Evolutionary conservation across 2,113 vertebrate genomes (phyloP).

Genomic region (Conger conger): DNA sequence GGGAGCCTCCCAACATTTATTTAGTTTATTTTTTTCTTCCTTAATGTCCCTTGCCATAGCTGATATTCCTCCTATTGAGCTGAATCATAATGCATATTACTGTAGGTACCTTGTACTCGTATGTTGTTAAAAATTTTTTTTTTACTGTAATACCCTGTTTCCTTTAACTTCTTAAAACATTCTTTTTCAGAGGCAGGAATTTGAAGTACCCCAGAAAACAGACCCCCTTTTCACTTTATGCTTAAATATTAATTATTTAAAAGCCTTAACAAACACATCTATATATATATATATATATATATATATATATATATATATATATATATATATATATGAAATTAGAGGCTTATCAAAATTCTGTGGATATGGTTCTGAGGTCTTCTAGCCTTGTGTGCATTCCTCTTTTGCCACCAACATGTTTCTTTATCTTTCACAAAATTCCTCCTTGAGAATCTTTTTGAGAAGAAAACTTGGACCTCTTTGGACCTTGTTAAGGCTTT

Average conservation of each 20-base stretch:
- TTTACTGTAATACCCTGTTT: too few species aligned
- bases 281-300: neutral
- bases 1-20: too few species aligned
- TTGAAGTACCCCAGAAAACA: too few species aligned
- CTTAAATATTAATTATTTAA: too few species aligned
- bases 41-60: too few species aligned
- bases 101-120: neutral
- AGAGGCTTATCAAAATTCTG: neutral
- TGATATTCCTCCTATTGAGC: too few species aligned
- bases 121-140: too few species aligned
- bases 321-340: neutral
- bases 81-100: neutral
- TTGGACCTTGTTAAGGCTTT: constrained; percentile 87
- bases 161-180: constrained; percentile 1
- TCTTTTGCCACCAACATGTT: constrained; percentile 26
- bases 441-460: constrained; percentile 55
- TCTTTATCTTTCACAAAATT: constrained; percentile 31
- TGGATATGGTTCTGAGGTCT: neutral
- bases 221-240: too few species aligned
- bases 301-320: neutral
- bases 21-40: too few species aligned
- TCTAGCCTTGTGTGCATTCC: neutral
- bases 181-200: neutral
- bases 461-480: constrained; percentile 74
- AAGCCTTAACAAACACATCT: too few species aligned